Evolutionary conservation across 1,140 invertebrate species (phyloP), one percentile per base, ranked within the genome.

Genomic region (Epicauta chinensis): DNA sequence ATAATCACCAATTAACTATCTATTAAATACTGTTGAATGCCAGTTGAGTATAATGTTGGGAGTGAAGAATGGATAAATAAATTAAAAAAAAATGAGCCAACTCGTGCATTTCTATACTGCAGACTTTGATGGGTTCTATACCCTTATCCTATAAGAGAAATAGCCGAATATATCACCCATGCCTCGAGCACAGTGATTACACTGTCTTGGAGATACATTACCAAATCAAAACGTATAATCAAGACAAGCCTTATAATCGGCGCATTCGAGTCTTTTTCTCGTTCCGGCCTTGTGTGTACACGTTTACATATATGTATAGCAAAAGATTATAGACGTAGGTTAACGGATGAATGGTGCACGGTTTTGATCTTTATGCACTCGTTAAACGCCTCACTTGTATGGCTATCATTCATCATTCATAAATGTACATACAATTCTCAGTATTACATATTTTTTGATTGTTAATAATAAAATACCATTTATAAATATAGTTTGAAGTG

Each of bases 211-310:
- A 60, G 58, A 60, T 60, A 53, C 58, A 60, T 60, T 57, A 60
- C 58, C 55, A 60, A 60, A 60, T 60, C 58, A 60, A 57, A 60
- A 58, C 55, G 51, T 60, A 58, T 60, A 60, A 60, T 60, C 58
- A 60, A 49, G 53, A 55, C 34, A 48, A 54, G 50, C 54, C 55
- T 49, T 57, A 53, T 60, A 60, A 60, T 60, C 51, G 58, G 52
- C 42, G 45, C 23, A 23, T 23, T 45, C 23, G 40, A 41, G 41
- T 50, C 32, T 23, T 40, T 23, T 23, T 23, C 23, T 23, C 23
- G 23, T 23, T 23, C 35, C 34, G 31, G 30, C 31, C 7, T n/a
- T n/a, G 11, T 11, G 9, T 16, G 13, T 16, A 16, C 32, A 9
- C 23, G 12, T 17, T n/a, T n/a, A n/a, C n/a, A 7, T 23, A 23